Percentiles rank a stretch among this genome's conserved stretches.
Conservation (phyloP, 37 sponge, comb jelly and placozoan genomes). For the Sycon ciliatum region DNA sequence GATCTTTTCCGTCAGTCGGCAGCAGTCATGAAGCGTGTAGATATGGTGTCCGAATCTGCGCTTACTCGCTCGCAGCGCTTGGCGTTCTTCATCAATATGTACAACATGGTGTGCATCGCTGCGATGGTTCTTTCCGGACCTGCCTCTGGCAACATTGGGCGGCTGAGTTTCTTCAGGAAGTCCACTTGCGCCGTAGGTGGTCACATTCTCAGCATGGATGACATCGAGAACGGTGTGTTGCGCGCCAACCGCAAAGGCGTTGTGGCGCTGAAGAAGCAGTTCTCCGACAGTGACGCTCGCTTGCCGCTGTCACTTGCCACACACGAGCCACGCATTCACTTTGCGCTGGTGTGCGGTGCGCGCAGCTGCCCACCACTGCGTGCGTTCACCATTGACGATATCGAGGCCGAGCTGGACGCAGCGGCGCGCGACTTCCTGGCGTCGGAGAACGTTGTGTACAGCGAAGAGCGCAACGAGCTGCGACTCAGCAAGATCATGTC, state of each 20-base stretch:
- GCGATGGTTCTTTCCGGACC: slow-evolving; percentile 21
- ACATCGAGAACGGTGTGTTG: slow-evolving; percentile 32
- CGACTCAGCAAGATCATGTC: no score
- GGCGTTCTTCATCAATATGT: slow-evolving; percentile 29
- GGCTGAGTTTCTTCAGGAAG: slow-evolving; percentile 20
- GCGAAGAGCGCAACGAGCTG: no score
- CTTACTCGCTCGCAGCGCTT: no score
- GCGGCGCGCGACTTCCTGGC: no score
- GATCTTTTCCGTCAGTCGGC: no score
- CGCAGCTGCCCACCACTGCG: slow-evolving; percentile 26
- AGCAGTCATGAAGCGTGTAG: no score
- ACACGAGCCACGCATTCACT: slow-evolving; percentile 25
- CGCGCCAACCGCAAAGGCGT: slow-evolving; percentile 29
- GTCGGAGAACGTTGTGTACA: no score
- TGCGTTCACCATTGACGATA: slow-evolving; percentile 15
- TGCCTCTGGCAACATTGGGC: neutral
- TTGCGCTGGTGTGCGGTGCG: slow-evolving; percentile 27
- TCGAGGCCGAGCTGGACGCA: no score
- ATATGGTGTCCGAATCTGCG: no score
- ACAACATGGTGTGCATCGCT: slow-evolving; percentile 20
- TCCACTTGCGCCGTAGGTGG: slow-evolving; percentile 24
- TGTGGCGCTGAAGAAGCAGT: slow-evolving; percentile 1
- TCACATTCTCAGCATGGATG: slow-evolving; percentile 19
- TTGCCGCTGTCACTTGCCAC: neutral
- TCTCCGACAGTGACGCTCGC: slow-evolving; percentile 22